Evolutionary conservation across 2,888 invertebrate genomes (phyloP).

Genomic region (Synergus laeviventris): DNA sequence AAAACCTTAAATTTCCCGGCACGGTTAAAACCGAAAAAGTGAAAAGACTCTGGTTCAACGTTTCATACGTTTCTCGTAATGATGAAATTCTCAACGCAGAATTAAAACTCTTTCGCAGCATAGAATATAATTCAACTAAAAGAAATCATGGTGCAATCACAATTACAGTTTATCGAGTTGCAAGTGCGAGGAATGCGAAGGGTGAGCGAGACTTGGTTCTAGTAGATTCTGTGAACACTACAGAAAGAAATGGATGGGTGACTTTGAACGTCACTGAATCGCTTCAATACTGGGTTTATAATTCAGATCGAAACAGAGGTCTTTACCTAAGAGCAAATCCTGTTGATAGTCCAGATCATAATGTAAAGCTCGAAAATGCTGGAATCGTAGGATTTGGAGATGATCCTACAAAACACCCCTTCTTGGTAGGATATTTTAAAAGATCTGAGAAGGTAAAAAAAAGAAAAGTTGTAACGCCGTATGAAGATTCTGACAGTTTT

Average conservation of each 20-base stretch:
- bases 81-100: conserved; percentile 38
- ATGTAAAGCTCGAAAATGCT: not conserved
- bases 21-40: not conserved
- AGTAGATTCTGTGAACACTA: conserved; percentile 29
- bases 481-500: conserved; percentile 45
- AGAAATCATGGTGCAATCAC: not conserved
- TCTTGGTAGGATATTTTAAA: conserved; percentile 42
- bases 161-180: conserved; percentile 16
- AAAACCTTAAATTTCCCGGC: not conserved
- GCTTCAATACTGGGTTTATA: conserved; percentile 18
- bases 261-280: conserved; percentile 37
- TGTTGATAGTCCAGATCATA: not conserved
- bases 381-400: not conserved
- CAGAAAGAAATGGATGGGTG: conserved; percentile 42
- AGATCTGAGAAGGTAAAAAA: not conserved
- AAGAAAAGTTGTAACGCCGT: conserved; percentile 51
- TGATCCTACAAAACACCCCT: conserved; percentile 23
- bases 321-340: conserved; percentile 3
- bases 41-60: conserved; percentile 40
- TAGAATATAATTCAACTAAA: not conserved
- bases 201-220: not conserved
- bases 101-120: conserved; percentile 18
- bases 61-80: conserved; percentile 35
- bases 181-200: not conserved
- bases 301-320: not conserved